phyloP scores from a whole-genome alignment of 2,113 vertebrate species.

The Daubentonia madagascariensis region DNA sequence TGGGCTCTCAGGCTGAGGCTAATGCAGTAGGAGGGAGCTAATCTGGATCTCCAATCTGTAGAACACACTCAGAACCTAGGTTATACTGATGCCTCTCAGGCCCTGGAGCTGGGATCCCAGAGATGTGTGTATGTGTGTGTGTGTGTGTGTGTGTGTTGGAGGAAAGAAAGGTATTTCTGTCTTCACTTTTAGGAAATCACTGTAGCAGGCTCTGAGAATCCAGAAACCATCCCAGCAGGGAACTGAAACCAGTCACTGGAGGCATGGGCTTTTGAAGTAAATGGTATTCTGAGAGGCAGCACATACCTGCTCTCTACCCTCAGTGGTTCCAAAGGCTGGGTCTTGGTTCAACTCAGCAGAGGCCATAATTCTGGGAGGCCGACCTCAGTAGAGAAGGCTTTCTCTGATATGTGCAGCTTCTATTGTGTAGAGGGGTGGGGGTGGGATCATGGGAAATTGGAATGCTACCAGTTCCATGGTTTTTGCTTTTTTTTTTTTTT shows the following conservation, averaged over 20 bases:
- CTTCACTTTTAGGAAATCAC: background rate
- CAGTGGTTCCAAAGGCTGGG: background rate
- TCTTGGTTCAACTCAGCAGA: background rate
- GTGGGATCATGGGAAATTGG: background rate
- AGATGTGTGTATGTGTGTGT: background rate
- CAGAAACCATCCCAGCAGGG: background rate
- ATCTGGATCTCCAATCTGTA: background rate
- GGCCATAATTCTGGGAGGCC: background rate
- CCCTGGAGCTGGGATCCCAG: background rate
- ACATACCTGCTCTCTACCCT: background rate
- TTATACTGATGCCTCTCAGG: conserved; percentile 8
- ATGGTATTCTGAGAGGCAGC: background rate
- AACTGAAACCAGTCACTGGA: background rate
- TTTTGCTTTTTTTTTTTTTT: background rate
- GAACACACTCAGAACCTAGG: background rate
- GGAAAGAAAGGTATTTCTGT: background rate
- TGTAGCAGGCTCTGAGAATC: background rate
- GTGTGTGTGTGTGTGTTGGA: background rate
- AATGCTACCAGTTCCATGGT: background rate
- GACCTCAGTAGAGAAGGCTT: conserved; percentile 32
- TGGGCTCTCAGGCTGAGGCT: conserved; percentile 5
- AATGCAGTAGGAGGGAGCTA: background rate
- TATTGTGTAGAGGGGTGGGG: background rate
- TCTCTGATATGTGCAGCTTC: background rate
- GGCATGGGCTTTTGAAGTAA: background rate